Conservation (phyloP, 2,797 vertebrate species). For the Lacerta viridis region DNA sequence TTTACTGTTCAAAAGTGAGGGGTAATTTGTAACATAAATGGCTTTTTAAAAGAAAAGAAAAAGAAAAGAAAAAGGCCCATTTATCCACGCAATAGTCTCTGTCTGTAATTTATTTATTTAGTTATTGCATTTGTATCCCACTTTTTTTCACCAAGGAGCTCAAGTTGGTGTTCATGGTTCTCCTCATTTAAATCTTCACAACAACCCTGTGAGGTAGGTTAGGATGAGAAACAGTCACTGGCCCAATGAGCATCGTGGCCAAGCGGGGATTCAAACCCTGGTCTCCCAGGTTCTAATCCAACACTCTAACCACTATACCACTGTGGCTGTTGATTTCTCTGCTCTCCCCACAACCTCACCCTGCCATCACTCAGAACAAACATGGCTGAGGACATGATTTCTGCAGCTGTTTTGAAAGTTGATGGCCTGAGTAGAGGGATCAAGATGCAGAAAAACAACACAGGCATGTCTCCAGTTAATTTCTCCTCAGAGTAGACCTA, state of each 20-base stretch:
- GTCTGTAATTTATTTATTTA: not conserved
- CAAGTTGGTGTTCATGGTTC: too few relatives aligned
- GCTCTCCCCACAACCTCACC: not conserved
- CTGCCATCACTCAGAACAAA: not conserved
- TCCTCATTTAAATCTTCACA: too few relatives aligned
- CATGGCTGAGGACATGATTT: not conserved
- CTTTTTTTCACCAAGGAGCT: too few relatives aligned
- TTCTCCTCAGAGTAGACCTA: not conserved
- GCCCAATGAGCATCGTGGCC: too few relatives aligned
- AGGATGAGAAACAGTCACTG: too few relatives aligned
- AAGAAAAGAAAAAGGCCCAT: constrained; percentile 70
- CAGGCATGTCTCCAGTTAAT: not conserved
- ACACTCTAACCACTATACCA: too few relatives aligned
- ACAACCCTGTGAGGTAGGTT: too few relatives aligned
- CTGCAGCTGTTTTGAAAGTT: not conserved
- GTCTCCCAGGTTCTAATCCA: too few relatives aligned
- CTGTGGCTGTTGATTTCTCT: too few relatives aligned
- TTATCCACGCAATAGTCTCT: constrained; percentile 62
- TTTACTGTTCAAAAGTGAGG: constrained; percentile 82
- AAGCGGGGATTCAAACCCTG: too few relatives aligned
- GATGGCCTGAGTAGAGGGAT: not conserved
- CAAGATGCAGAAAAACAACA: not conserved
- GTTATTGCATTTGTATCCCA: too few relatives aligned
- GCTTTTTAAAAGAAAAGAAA: constrained; percentile 73
- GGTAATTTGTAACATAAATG: constrained; percentile 85